Conservation (phyloP, 2,113 vertebrate species). For the Trogon surrucura region DNA sequence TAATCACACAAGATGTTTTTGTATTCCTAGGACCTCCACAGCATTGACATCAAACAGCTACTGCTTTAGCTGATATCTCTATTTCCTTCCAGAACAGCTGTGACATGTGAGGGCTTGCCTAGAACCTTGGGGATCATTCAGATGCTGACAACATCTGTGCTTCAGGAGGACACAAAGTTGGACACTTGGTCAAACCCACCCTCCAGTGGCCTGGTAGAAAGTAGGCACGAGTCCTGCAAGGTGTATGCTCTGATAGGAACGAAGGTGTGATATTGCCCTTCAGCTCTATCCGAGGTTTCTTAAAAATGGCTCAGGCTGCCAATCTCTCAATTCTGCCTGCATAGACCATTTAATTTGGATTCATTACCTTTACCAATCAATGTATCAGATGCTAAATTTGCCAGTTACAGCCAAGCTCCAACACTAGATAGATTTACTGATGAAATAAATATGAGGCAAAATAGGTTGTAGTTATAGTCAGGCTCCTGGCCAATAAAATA, state of each 20-base stretch:
- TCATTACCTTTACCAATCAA: neutral
- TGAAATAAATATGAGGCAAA: neutral
- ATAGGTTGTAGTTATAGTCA: neutral
- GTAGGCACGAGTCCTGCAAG: neutral
- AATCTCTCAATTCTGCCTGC: neutral
- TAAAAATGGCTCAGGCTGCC: neutral
- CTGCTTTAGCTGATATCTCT: neutral
- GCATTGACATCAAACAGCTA: neutral
- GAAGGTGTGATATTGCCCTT: neutral
- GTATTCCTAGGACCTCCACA: neutral
- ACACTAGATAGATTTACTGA: neutral
- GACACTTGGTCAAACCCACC: neutral
- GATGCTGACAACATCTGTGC: neutral
- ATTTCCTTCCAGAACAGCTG: neutral
- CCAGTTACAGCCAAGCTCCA: neutral
- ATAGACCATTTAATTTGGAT: neutral
- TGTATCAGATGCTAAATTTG: neutral
- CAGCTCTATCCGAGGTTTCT: neutral
- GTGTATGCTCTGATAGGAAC: neutral
- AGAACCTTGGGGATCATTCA: neutral
- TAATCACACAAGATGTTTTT: constrained; percentile 10
- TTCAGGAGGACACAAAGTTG: neutral
- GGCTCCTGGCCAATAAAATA: neutral
- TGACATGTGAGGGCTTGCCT: neutral
- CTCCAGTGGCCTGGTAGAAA: neutral